These are phyloP conservation scores for Phenacoccus solenopsis DNA, from an alignment of 1,140 invertebrate species.

Conservation along the genomic window DNA sequence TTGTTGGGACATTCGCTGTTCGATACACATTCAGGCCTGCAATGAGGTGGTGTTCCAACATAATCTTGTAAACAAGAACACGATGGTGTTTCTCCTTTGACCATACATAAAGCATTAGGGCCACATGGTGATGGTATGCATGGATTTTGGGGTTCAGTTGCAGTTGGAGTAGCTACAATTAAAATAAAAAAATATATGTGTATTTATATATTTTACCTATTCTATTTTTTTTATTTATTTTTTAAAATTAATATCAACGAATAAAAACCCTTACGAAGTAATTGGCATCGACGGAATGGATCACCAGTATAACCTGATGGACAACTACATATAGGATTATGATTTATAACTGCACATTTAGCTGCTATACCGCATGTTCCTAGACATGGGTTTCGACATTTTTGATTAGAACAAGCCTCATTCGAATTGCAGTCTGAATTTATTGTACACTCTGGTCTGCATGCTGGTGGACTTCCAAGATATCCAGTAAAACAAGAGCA, in stretches of 20 bases:
- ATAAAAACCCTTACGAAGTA: conserved; percentile 30
- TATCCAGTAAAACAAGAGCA: conserved; percentile 53
- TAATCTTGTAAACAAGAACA: conserved; percentile 50
- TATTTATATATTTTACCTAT: background rate
- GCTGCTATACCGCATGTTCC: conserved; percentile 53
- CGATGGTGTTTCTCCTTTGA: conserved; percentile 42
- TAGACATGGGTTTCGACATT: conserved; percentile 55
- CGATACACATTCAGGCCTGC: conserved; percentile 49
- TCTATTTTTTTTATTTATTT: conserved; percentile 16
- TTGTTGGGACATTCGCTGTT: conserved; percentile 47
- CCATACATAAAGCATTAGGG: conserved; percentile 50
- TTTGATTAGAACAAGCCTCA: conserved; percentile 53
- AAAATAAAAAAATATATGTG: conserved; percentile 18
- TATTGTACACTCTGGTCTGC: conserved; percentile 58
- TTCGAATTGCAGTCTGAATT: conserved; percentile 55
- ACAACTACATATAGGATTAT: conserved; percentile 54
- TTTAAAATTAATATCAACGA: background rate
- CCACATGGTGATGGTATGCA: conserved; percentile 58
- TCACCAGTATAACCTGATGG: conserved; percentile 51
- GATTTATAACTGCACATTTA: conserved; percentile 51
- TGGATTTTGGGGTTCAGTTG: conserved; percentile 36
- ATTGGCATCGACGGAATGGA: conserved; percentile 51
- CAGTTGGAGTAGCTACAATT: conserved; percentile 25
- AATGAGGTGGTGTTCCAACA: conserved; percentile 48
- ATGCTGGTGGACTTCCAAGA: conserved; percentile 53